These are phyloP conservation scores for Camelus dromedarius DNA, from an alignment of 2,113 vertebrate species.

Conservation along the genomic window DNA sequence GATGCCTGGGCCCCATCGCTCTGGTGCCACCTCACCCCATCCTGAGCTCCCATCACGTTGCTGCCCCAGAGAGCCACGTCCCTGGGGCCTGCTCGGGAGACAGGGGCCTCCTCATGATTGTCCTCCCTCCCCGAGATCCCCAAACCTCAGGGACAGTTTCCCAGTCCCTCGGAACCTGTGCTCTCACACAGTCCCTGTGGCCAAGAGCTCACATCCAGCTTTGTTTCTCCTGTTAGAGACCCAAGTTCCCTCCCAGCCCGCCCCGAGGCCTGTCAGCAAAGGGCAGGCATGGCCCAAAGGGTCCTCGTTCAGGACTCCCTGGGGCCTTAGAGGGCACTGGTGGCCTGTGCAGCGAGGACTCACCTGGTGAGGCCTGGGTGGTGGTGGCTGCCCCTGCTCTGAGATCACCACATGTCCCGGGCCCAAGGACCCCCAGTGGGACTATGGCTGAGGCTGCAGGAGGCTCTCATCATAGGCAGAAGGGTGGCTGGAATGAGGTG, in stretches of 20 bases:
- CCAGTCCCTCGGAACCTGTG: not conserved
- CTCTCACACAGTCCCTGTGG: not conserved
- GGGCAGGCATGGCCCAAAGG: not conserved
- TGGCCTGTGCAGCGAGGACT: not conserved
- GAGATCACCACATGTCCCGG: conserved; percentile 54
- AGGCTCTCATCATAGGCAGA: conserved; percentile 65
- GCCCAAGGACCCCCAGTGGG: conserved; percentile 5
- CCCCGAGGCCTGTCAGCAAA: not conserved
- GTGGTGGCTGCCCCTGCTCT: not conserved
- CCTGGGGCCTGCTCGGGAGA: not conserved
- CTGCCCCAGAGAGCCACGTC: not conserved
- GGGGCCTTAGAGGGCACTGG: not conserved
- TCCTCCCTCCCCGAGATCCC: not conserved
- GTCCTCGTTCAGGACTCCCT: not conserved
- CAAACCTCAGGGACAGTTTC: not conserved
- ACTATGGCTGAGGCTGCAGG: not conserved
- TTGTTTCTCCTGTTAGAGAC: not conserved
- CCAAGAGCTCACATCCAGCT: not conserved
- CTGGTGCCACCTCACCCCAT: not conserved
- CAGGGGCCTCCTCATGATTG: not conserved
- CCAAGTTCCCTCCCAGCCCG: not conserved
- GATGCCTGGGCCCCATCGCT: not conserved
- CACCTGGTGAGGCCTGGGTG: conserved; percentile 33
- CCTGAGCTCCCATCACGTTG: not conserved
- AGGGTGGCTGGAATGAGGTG: conserved; percentile 69